phyloP scores from a whole-genome alignment of 2,888 invertebrate species.

The Eulithis prunata region DNA sequence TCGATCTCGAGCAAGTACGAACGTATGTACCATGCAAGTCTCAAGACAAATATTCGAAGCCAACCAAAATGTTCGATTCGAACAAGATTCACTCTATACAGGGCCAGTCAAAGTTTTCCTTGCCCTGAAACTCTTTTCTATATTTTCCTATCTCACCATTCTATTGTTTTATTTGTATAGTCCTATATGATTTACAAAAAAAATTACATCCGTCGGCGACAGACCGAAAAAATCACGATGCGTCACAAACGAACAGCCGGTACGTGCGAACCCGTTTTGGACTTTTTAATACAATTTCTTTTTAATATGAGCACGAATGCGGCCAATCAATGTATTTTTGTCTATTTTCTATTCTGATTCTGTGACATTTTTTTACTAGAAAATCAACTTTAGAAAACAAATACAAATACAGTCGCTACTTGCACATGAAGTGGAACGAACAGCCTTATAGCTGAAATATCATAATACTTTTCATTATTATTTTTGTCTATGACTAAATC shows the following conservation, averaged over 20 bases:
- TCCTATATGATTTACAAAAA: conserved; percentile 3
- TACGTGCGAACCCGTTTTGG: conserved; percentile 17
- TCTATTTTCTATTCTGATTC: not conserved
- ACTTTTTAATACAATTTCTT: conserved; percentile 28
- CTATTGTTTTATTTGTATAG: not conserved
- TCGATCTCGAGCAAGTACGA: too few relatives aligned
- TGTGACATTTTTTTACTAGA: not conserved
- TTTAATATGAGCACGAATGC: conserved; percentile 22
- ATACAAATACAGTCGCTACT: too few relatives aligned
- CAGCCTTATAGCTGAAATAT: too few relatives aligned
- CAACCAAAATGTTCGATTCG: too few relatives aligned
- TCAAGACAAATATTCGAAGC: too few relatives aligned
- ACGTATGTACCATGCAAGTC: too few relatives aligned
- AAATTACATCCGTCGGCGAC: conserved; percentile 21
- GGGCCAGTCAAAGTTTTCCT: too few relatives aligned
- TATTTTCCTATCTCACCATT: not conserved
- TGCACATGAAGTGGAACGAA: too few relatives aligned
- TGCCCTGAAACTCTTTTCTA: too few relatives aligned
- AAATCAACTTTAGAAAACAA: not conserved
- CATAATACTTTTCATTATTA: too few relatives aligned
- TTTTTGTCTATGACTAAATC: too few relatives aligned
- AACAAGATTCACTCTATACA: too few relatives aligned
- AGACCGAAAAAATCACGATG: conserved; percentile 28
- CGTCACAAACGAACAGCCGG: conserved; percentile 26
- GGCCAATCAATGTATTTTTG: conserved; percentile 21